Conservation (phyloP, 2,113 vertebrate genomes). For the Lipotes vexillifer region DNA sequence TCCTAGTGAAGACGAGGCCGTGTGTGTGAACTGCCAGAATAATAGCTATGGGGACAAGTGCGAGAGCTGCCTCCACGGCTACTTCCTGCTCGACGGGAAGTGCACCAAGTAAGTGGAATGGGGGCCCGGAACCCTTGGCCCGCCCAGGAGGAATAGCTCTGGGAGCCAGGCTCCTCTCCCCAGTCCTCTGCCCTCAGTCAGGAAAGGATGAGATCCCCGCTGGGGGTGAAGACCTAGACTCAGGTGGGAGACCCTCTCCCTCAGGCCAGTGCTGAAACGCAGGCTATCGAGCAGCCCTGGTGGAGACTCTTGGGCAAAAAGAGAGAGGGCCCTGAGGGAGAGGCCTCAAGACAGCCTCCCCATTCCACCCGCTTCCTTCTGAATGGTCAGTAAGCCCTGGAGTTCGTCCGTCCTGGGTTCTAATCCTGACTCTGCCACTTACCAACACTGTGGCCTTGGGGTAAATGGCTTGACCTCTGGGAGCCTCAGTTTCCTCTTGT, state of each 20-base stretch:
- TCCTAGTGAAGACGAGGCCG: conserved; percentile 87
- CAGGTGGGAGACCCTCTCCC: neutral
- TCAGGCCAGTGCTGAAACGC: neutral
- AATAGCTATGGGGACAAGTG: conserved; percentile 93
- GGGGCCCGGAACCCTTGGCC: neutral
- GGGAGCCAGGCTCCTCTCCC: neutral
- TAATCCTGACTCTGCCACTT: neutral
- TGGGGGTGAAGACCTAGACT: neutral
- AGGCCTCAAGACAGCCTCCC: neutral
- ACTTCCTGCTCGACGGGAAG: conserved; percentile 90
- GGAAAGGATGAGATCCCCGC: neutral
- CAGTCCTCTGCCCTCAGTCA: neutral
- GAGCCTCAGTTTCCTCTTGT: neutral
- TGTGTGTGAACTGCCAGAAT: conserved; percentile 93
- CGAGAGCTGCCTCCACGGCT: conserved; percentile 90
- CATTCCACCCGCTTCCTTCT: neutral
- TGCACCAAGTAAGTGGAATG: conserved; percentile 88
- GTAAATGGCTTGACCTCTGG: neutral
- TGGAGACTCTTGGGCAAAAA: neutral
- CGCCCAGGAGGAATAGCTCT: neutral
- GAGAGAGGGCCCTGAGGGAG: neutral
- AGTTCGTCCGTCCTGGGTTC: neutral
- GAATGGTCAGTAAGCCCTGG: neutral
- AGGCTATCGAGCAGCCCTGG: neutral
- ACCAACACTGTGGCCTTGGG: neutral